Evolutionary conservation across 2,113 vertebrate species (phyloP), one percentile per base, ranked within the genome.

Genomic region (Tympanuchus pallidicinctus): DNA sequence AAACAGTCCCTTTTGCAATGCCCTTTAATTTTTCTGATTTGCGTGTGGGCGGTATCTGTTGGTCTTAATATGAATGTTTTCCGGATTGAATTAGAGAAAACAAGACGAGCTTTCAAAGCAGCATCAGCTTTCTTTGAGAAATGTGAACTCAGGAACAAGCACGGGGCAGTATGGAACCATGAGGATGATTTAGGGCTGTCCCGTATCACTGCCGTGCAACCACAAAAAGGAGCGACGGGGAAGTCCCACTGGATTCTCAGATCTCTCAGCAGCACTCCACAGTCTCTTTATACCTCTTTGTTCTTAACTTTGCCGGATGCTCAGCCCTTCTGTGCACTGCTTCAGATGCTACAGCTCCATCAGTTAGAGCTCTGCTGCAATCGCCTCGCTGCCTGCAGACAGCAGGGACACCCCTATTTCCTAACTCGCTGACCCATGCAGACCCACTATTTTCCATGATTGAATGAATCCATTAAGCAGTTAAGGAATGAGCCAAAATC

Each of bases 21-120:
- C 64, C 91, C 94, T 96, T 82, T 86, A 90, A 95, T 97, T 95
- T 92, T 74, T 95, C 70, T 47, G 91, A 87, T 78, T 83, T 79
- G 89, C 30, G 63, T 56, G 76, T 95, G 80, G 82, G 95, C 63
- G 45, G 75, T 81, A 65, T 88, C 95, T 88, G 72, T 89, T 94
- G 83, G 70, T 77, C 78, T 92, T 84, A 85, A 83, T 89, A 43
- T 17, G 82, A 75, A 79, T 69, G 69, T 59, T 95, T 97, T 93
- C 95, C 93, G 91, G 88, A 90, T 89, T 82, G 93, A 88, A 95
- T 92, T 93, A 84, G 82, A 63, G 76, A 78, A 88, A 69, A 40
- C 85, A 86, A 63, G 90, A 63, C 72, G 45, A 79, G 86, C 50
- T 92, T 93, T 92, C 88, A 75, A 75, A 90, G 92, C 57, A 32